Evolutionary conservation across 2,888 invertebrate genomes (phyloP).

Genomic region (Acrobasis consociella): DNA sequence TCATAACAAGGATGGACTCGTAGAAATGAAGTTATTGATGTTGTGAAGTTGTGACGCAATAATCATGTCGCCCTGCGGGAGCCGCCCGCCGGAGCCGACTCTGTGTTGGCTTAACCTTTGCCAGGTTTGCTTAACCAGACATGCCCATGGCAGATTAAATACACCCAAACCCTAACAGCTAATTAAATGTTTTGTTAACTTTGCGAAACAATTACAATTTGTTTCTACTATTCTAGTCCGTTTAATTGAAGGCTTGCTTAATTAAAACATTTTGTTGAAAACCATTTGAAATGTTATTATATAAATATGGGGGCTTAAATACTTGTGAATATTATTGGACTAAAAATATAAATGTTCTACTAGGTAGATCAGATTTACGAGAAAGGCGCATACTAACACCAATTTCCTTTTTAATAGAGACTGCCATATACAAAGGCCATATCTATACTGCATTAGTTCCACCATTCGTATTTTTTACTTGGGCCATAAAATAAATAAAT

Average conservation of each 20-base stretch:
- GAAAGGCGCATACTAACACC: too few species aligned
- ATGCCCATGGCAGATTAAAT: conserved; percentile 9
- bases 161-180: background rate
- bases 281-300: background rate
- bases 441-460: too few species aligned
- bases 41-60: conserved; percentile 6
- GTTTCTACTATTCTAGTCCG: background rate
- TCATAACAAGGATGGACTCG: background rate
- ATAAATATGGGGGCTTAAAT: background rate
- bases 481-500: too few species aligned
- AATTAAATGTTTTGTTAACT: conserved; percentile 4
- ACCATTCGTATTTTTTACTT: too few species aligned
- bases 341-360: too few species aligned
- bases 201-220: background rate
- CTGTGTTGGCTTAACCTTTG: conserved; percentile 28
- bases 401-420: too few species aligned
- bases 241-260: background rate
- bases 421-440: too few species aligned
- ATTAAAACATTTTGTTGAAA: background rate
- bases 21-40: conserved; percentile 9
- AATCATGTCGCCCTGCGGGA: conserved; percentile 6
- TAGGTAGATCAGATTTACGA: too few species aligned
- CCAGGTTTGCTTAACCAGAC: background rate
- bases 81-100: conserved; percentile 17
- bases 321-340: too few species aligned